Evolutionary conservation across 2,797 vertebrate species (phyloP).

Genomic region (Eidolon dupreanum): DNA sequence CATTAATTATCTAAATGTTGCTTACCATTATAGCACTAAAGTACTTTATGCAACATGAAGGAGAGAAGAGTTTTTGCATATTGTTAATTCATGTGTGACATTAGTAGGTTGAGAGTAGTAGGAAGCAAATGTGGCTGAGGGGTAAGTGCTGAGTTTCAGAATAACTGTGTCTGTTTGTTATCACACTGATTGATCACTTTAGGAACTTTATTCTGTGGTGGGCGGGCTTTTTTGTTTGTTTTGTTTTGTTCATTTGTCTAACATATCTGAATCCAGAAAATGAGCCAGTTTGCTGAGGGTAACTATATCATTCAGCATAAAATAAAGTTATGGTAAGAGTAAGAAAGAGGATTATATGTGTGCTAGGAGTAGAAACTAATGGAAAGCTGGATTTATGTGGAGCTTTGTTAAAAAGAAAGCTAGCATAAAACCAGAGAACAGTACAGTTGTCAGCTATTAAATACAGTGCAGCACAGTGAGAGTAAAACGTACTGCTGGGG

Average conservation of each 20-base stretch:
- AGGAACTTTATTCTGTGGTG: not conserved
- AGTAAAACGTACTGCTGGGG: not conserved
- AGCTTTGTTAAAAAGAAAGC: not conserved
- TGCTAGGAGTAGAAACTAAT: constrained; percentile 38
- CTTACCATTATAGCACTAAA: not conserved
- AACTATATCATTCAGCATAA: constrained; percentile 1
- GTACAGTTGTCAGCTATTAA: not conserved
- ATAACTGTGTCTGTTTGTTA: not conserved
- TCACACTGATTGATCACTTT: not conserved
- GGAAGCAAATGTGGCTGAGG: not conserved
- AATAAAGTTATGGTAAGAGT: not conserved
- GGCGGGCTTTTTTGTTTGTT: not conserved
- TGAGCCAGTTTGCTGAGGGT: not conserved
- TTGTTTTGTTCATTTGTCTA: not conserved
- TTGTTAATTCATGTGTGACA: not conserved
- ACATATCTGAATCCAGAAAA: constrained; percentile 45
- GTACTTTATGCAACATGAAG: not conserved
- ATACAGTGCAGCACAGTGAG: not conserved
- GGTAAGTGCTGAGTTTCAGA: not conserved
- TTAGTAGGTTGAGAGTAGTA: not conserved
- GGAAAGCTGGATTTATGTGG: constrained; percentile 23
- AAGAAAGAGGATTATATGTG: not conserved
- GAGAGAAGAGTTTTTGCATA: not conserved
- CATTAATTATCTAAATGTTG: constrained; percentile 62
- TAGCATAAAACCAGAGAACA: constrained; percentile 4